Conservation (phyloP, 1,140 invertebrate genomes). For the Cyclina sinensis region DNA sequence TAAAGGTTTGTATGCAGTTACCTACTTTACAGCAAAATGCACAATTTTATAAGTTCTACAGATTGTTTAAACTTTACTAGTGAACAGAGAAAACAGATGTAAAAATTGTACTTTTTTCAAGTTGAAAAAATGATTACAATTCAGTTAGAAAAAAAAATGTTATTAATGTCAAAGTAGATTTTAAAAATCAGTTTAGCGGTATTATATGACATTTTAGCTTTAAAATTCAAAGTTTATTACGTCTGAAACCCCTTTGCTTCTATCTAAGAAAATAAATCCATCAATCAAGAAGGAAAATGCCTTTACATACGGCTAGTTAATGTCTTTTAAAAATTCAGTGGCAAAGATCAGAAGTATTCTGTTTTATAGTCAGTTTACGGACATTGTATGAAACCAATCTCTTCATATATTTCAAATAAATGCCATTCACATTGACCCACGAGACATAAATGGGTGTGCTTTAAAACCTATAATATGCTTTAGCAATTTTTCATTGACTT, state of each 20-base stretch:
- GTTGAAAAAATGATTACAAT: too few species aligned
- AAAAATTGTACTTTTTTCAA: too few species aligned
- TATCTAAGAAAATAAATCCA: conserved; percentile 26
- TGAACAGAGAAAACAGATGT: too few species aligned
- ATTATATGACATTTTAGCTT: neutral
- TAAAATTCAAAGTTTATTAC: conserved; percentile 13
- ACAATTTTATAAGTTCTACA: too few species aligned
- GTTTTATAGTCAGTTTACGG: conserved; percentile 32
- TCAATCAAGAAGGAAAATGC: neutral
- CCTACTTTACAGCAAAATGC: too few species aligned
- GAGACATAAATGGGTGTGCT: conserved; percentile 48
- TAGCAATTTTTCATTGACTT: neutral
- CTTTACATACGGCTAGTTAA: neutral
- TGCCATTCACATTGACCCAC: conserved; percentile 33
- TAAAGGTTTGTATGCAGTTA: too few species aligned
- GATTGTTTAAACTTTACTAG: too few species aligned
- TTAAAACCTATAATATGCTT: neutral
- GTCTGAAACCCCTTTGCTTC: conserved; percentile 2
- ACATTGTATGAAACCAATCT: neutral
- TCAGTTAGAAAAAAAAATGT: too few species aligned
- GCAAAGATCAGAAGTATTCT: conserved; percentile 27
- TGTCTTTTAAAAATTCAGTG: neutral
- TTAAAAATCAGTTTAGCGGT: neutral
- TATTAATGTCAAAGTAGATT: neutral
- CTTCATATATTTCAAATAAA: conserved; percentile 41